These are phyloP conservation scores for Pseudotriccus pelzelni DNA, from an alignment of 2,797 vertebrate genomes.

Conservation along the genomic window DNA sequence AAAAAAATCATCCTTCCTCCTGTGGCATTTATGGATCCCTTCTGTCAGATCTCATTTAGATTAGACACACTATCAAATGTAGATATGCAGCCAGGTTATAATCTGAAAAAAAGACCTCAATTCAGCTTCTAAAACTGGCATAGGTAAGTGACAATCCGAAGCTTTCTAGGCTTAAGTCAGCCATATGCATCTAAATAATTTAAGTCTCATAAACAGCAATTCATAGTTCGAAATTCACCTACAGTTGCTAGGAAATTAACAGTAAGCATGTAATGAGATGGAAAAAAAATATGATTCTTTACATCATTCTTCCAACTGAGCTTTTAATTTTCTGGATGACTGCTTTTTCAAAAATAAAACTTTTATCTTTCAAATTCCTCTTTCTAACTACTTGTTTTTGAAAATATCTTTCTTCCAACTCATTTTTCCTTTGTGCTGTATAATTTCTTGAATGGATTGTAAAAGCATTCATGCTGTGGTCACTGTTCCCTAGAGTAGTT, in stretches of 20 bases:
- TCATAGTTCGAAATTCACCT: neutral
- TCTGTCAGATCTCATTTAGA: neutral
- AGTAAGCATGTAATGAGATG: neutral
- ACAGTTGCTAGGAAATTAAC: neutral
- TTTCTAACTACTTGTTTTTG: neutral
- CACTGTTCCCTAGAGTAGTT: neutral
- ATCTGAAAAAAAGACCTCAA: neutral
- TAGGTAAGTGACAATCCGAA: neutral
- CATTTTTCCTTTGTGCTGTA: neutral
- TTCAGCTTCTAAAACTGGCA: neutral
- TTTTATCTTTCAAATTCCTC: neutral
- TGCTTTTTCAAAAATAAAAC: neutral
- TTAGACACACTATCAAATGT: neutral
- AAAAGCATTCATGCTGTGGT: neutral
- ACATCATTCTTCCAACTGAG: neutral
- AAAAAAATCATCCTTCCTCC: neutral
- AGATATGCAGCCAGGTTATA: neutral
- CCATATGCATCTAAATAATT: neutral
- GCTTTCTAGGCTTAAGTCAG: neutral
- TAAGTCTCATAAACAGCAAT: neutral
- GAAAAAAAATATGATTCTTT: neutral
- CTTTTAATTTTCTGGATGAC: neutral
- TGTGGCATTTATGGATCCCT: neutral
- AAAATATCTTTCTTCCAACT: neutral
- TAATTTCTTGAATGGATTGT: neutral